These are phyloP conservation scores for Microctonus aethiopoides DNA, from an alignment of 2,888 invertebrate genomes.

Conservation along the genomic window DNA sequence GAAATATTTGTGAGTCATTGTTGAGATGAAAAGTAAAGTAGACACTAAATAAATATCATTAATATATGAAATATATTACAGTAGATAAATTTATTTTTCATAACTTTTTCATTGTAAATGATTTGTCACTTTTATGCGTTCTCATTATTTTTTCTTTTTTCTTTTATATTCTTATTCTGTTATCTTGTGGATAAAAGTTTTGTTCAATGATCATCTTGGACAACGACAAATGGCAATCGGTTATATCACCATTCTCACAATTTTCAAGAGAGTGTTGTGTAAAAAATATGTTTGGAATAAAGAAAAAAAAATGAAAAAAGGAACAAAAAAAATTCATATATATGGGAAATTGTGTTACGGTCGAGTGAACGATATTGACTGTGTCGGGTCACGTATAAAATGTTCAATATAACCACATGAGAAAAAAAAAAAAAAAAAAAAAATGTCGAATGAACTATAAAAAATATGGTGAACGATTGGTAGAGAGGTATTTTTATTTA, in stretches of 20 bases:
- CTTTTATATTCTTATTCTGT: background rate
- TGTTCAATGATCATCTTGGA: conserved; percentile 4
- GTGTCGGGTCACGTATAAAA: background rate
- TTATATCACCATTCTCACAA: conserved; percentile 3
- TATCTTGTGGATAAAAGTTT: background rate
- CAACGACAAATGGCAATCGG: conserved; percentile 4
- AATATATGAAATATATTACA: background rate
- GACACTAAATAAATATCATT: background rate
- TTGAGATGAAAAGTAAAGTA: conserved; percentile 11
- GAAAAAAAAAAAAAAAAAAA: background rate
- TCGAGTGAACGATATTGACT: background rate
- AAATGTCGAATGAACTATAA: background rate
- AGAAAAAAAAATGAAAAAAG: background rate
- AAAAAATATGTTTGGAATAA: background rate
- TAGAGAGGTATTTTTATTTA: background rate
- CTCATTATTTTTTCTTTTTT: background rate
- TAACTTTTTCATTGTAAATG: background rate
- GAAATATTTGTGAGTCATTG: too few species aligned
- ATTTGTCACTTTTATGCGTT: conserved; percentile 16
- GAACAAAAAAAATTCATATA: background rate
- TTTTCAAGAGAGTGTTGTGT: background rate
- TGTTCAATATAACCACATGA: background rate
- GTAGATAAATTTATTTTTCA: background rate
- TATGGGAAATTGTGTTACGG: background rate
- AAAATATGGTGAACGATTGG: background rate